Evolutionary conservation across 2,797 vertebrate genomes (phyloP), one percentile per base, ranked within the genome.

Genomic region (Scolopax rusticola): DNA sequence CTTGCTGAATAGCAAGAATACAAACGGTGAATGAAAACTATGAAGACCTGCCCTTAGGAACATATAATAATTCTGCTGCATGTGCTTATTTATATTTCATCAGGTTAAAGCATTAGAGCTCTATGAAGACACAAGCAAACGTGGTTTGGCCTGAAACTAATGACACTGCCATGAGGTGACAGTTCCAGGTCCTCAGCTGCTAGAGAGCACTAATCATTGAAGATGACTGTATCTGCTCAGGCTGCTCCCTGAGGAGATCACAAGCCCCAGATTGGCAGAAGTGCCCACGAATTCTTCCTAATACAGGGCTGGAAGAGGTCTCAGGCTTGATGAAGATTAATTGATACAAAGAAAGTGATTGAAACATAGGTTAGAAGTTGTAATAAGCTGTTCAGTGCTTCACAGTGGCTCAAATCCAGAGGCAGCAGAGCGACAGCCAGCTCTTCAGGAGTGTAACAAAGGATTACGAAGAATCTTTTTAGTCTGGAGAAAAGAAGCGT

Each of bases 211-310:
- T 7, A 20, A 17, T n/a, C 25, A 15, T 23, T 7, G 8, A 69
- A 30, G 15, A 9, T 20, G 25, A 20, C 8, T 13, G 15, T 50
- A 41, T 60, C 43, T 78, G 15, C 45, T 56, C n/a, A 32, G 25
- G 6, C 6, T 41, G 12, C 10, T 74, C 11, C 15, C 8, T 0
- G 0, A 2, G 3, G 23, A 11, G 7, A 27, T 33, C 19, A 45
- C 61, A 41, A 84, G 8, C 15, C 2, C 32, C 15, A 50, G 3
- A 8, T 3, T 12, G 43, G 15, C 32, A 20, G 43, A 77, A 43
- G 2, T 9, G 5, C 13, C 4, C 17, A 19, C 6, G 21, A 24
- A n/a, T 80, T 80, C 14, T 60, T 64, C n/a, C 40, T 32, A 36
- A 19, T 20, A 54, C 2, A 12, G 8, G 8, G 8, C 32, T 79